These are phyloP conservation scores for Amblyopsis hoosieri DNA, from an alignment of 2,797 vertebrate genomes.

Conservation along the genomic window DNA sequence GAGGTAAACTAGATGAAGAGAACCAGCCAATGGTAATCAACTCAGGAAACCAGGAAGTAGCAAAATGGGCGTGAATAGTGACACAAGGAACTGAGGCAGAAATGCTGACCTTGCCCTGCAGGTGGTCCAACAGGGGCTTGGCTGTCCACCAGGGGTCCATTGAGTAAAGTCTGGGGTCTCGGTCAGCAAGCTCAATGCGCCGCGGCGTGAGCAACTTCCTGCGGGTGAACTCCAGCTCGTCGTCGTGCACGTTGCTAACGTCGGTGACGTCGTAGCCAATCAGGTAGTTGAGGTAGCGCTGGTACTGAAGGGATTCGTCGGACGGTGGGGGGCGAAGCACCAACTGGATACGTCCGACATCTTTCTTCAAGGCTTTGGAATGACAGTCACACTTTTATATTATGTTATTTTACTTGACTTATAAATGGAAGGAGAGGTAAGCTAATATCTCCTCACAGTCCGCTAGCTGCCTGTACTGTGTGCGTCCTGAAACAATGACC, in stretches of 20 bases:
- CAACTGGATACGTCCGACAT: slow-evolving; percentile 90
- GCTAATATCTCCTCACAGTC: no score
- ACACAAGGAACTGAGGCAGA: no score
- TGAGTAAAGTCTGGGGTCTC: slow-evolving; percentile 89
- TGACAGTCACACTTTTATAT: not conserved
- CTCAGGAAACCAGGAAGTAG: no score
- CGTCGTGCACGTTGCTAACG: slow-evolving; percentile 95
- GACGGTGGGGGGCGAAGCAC: slow-evolving; percentile 80
- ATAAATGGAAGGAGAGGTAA: no score
- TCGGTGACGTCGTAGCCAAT: slow-evolving; percentile 97
- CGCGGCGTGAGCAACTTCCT: slow-evolving; percentile 92
- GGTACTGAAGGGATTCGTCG: slow-evolving; percentile 86
- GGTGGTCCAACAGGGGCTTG: slow-evolving; percentile 88
- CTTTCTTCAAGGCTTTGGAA: slow-evolving; percentile 80
- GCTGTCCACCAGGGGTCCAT: slow-evolving; percentile 94
- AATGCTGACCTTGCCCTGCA: slow-evolving; percentile 79
- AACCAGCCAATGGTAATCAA: no score
- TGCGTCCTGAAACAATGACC: no score
- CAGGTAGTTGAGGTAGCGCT: slow-evolving; percentile 88
- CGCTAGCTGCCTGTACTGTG: no score
- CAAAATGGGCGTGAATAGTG: no score
- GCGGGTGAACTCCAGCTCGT: slow-evolving; percentile 95
- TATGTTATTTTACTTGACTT: not conserved
- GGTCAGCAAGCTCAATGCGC: slow-evolving; percentile 85
- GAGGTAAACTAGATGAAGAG: no score